A percentile compares a stretch with the other conserved stretches of the same genome.
These are phyloP conservation scores for Poliocrania exsul DNA, from an alignment of 2,797 vertebrate genomes.

Conservation along the genomic window DNA sequence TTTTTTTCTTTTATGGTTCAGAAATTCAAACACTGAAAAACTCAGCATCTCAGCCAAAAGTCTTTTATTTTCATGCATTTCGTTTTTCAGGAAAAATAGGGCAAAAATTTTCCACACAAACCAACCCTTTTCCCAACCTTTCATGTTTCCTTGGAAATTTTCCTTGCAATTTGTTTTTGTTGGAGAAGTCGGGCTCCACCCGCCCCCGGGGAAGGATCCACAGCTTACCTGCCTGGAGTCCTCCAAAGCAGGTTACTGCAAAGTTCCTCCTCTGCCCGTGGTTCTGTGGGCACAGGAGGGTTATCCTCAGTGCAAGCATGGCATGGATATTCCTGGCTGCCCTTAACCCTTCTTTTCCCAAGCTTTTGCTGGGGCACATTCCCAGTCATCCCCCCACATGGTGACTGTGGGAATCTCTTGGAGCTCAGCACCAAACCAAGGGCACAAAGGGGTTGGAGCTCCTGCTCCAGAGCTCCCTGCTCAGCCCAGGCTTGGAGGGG, in stretches of 20 bases:
- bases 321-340: not conserved
- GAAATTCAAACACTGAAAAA: constrained; percentile 25
- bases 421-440: accelerated
- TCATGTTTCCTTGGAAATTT: constrained; percentile 50
- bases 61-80: constrained; percentile 8
- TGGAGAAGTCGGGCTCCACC: not conserved
- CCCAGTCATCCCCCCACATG: accelerated
- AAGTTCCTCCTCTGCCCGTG: not conserved
- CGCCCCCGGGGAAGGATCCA: not conserved
- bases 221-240: constrained; percentile 6
- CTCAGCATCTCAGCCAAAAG: not conserved
- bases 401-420: not conserved
- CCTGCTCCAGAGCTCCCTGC: not conserved
- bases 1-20: not conserved
- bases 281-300: not conserved
- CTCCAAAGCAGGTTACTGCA: not conserved
- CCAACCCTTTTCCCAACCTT: constrained; percentile 29
- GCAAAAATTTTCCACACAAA: constrained; percentile 25
- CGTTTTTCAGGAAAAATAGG: constrained; percentile 44
- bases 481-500: not conserved
- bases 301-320: not conserved
- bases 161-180: constrained; percentile 45
- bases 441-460: not conserved
- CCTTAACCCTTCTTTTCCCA: not conserved
- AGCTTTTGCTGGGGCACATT: not conserved